These are phyloP conservation scores for Mimachlamys varia DNA, from an alignment of 2,888 invertebrate genomes.

Conservation along the genomic window DNA sequence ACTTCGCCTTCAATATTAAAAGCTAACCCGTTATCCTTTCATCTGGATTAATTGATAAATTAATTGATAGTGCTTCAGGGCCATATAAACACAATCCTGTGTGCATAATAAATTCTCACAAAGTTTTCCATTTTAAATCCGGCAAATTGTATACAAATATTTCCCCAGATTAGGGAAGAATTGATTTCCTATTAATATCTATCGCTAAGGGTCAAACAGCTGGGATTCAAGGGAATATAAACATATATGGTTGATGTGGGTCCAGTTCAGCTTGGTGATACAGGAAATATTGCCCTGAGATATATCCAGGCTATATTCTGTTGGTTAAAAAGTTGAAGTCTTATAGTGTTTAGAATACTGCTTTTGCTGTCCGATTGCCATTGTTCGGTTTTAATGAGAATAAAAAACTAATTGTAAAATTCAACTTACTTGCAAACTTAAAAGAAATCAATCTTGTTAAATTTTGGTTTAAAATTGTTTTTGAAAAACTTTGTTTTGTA, in stretches of 20 bases:
- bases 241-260: neutral
- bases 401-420: no score
- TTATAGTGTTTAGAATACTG: no score
- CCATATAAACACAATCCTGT: neutral
- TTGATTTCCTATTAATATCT: neutral
- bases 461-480: no score
- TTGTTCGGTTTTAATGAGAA: no score
- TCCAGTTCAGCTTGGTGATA: neutral
- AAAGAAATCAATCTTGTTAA: no score
- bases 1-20: neutral
- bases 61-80: neutral
- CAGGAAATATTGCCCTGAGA: neutral
- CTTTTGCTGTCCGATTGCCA: no score
- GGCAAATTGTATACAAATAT: slow-evolving; percentile 10
- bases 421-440: no score
- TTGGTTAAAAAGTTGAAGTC: no score
- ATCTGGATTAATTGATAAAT: neutral
- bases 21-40: neutral
- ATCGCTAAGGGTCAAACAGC: neutral
- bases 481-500: no score
- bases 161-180: neutral
- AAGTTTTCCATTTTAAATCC: neutral
- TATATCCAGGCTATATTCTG: no score
- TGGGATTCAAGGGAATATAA: neutral
- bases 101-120: neutral